A percentile compares a stretch with the other conserved stretches of the same genome.
Conservation (phyloP, 35 echinoderm and acorn worm genomes). For the Ptychodera flava region DNA sequence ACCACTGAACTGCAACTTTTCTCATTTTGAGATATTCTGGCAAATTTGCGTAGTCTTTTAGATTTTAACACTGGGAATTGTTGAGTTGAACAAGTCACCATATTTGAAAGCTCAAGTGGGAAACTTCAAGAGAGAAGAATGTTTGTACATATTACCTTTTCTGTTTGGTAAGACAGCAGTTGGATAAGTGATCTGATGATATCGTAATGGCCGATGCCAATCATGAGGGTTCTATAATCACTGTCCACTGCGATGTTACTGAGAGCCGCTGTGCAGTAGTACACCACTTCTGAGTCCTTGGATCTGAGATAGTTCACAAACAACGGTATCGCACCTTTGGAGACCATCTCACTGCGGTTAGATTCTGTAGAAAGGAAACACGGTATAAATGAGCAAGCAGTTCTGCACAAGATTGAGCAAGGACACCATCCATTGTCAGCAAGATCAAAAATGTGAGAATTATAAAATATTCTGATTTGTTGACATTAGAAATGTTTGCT, state of each 20-base stretch:
- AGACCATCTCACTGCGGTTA: constrained; percentile 66
- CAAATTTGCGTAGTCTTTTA: too few species aligned
- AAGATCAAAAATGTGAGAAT: too few species aligned
- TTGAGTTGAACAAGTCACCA: too few species aligned
- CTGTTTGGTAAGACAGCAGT: constrained; percentile 59
- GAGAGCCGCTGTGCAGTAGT: constrained; percentile 90
- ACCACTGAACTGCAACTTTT: too few species aligned
- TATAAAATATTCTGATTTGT: too few species aligned
- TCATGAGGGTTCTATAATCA: constrained; percentile 62
- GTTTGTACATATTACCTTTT: too few species aligned
- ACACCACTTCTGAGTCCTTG: constrained; percentile 75
- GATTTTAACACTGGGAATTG: too few species aligned
- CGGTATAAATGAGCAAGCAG: background rate
- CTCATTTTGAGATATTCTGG: too few species aligned
- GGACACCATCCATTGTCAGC: background rate
- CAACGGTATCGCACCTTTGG: constrained; percentile 51
- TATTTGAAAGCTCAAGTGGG: too few species aligned
- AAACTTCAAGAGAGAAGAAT: too few species aligned
- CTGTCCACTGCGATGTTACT: constrained; percentile 94
- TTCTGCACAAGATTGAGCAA: background rate
- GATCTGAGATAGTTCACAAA: constrained; percentile 61
- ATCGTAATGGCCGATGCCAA: constrained; percentile 65
- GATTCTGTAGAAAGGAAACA: constrained; percentile 48
- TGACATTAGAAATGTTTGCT: too few species aligned
- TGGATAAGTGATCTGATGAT: constrained; percentile 66